Conservation (phyloP, 92 coral and sea anemone genomes). For the Palythoa heliodiscus region DNA sequence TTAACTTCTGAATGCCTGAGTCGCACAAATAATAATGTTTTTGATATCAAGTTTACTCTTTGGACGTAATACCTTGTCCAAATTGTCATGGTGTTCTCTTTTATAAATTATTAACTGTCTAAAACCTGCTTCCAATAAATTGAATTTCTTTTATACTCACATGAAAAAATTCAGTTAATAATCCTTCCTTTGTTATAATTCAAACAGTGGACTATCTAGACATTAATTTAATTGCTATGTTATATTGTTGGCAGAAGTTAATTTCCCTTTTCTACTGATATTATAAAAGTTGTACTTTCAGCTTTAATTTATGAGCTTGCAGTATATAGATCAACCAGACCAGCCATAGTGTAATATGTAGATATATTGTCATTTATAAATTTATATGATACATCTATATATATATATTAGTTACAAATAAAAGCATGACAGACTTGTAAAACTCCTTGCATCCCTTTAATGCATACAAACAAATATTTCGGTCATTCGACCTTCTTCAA, state of each 20-base stretch:
- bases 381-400: neutral
- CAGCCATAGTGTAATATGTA: neutral
- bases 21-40: neutral
- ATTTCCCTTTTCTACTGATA: neutral
- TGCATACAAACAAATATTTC: no score
- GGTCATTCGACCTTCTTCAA: no score
- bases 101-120: neutral
- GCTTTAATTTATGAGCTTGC: neutral
- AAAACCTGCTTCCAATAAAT: neutral
- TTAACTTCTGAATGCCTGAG: neutral
- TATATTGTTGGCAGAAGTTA: neutral
- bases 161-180: conserved; percentile 6
- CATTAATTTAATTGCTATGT: neutral
- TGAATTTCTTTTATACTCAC: conserved; percentile 2
- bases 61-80: neutral
- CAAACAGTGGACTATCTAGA: neutral
- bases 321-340: neutral
- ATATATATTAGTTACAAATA: no score
- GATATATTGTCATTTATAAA: neutral
- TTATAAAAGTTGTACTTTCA: neutral
- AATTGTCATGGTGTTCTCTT: neutral
- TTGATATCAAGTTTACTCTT: neutral
- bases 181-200: conserved; percentile 9
- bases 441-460: no score
- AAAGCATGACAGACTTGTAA: no score